Percentiles rank a stretch among this genome's conserved stretches.
Conservation (phyloP, 2,888 invertebrate genomes). For the Ormyrus pomaceus region DNA sequence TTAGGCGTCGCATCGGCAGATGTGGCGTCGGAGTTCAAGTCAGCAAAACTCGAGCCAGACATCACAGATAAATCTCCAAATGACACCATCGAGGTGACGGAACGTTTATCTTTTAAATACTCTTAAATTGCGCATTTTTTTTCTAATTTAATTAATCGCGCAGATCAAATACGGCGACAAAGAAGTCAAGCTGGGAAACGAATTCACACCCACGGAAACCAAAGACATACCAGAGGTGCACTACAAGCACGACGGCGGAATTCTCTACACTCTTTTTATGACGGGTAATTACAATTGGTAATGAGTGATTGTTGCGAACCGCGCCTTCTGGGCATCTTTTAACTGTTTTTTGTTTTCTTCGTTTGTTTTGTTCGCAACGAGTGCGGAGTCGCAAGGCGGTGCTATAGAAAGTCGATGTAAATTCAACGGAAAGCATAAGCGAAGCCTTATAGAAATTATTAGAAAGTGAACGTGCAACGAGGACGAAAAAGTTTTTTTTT, state of each 20-base stretch:
- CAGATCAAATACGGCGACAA: slow-evolving; percentile 71
- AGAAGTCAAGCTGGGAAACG: slow-evolving; percentile 68
- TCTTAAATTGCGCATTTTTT: background rate
- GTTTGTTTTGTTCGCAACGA: background rate
- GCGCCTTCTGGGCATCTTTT: too few species aligned
- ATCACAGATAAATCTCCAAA: slow-evolving; percentile 69
- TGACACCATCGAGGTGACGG: slow-evolving; percentile 68
- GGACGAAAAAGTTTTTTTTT: background rate
- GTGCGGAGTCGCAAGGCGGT: background rate
- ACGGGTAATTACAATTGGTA: slow-evolving; percentile 64
- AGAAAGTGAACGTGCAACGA: slow-evolving; percentile 1
- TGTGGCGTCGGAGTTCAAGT: slow-evolving; percentile 68
- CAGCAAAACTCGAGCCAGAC: slow-evolving; percentile 70
- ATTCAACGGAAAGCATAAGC: too few species aligned
- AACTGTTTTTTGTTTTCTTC: background rate
- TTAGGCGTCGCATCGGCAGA: slow-evolving; percentile 63
- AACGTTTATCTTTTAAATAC: background rate
- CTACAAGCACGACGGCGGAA: slow-evolving; percentile 73
- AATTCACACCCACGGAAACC: slow-evolving; percentile 69
- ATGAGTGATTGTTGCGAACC: too few species aligned
- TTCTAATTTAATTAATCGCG: background rate
- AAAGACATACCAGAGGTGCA: slow-evolving; percentile 71
- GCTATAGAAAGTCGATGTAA: background rate
- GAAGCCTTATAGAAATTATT: background rate
- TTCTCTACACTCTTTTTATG: slow-evolving; percentile 72